Base-by-base conservation (phyloP, 1,140 invertebrate species). In the Papilio helenus region DNA sequence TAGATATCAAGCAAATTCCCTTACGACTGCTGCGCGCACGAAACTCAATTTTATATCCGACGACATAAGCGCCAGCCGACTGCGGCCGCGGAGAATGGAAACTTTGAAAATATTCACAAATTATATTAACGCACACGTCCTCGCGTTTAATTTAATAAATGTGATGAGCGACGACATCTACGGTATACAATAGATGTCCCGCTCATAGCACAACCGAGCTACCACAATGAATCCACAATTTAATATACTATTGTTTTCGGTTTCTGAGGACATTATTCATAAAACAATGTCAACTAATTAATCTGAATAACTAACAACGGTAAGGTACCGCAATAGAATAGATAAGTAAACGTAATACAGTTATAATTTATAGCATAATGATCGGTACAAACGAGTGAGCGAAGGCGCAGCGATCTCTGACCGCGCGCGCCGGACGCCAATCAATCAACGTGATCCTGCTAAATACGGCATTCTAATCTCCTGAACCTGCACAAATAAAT, bases 361-460 rank as follows among this genome's bases (percentile, higher is more conserved):
- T 51, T 46, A 65, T 76, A 72, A 85, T 85, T 79, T 74, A 84
- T 84, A 81, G 82, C 34, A 39, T 82, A 79, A 82, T 84, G 80
- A 83, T 87, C 72, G 76, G 80, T 79, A 84, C 81, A 83, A 87
- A 85, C 84, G 85, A 86, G 86, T 89, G 87, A 87, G 84, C 83
- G 81, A 72, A 82, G 79, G 84, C 84, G 81, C 81, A 83, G 73
- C 88, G 90, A 91, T 92, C 90, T 89, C 85, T 88, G 88, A 92
- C 87, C 90, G 46, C 46, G 46, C 46, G 46, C 84, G 83, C 79
- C 84, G 82, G 84, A 85, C 85, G 88, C 85, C 90, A 87, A 93
- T 93, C 92, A 89, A 93, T 93, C 91, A 93, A 87, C 81, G 74
- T 86, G 89, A 92, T 90, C 90, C 89, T 78, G 81, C 86, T 88